Evolutionary conservation across 2,797 vertebrate genomes (phyloP).

Genomic region (Pseudomugil gertrudae): DNA sequence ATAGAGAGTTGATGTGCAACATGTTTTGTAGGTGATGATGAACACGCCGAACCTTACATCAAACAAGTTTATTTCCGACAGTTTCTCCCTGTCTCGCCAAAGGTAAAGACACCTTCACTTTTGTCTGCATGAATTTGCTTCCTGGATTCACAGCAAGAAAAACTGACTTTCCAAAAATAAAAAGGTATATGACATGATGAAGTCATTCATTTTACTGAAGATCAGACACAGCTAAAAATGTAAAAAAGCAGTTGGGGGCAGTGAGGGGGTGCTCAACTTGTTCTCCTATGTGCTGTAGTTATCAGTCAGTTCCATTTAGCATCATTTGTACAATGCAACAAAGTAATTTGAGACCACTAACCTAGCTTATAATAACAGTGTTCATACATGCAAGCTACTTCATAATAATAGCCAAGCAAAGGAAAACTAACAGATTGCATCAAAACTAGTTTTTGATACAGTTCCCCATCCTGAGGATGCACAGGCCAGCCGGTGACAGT

Average conservation of each 20-base stretch:
- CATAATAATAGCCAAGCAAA: no score
- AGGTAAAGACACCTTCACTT: slow-evolving; percentile 74
- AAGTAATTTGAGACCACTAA: no score
- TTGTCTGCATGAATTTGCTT: neutral
- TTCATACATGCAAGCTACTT: no score
- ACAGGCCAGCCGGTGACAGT: neutral
- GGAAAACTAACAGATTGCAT: neutral
- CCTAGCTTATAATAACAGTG: no score
- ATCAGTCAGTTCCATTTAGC: no score
- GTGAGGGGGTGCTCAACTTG: no score
- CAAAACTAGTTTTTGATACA: neutral
- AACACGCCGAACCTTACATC: slow-evolving; percentile 73
- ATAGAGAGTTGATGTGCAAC: neutral
- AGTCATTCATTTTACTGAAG: no score
- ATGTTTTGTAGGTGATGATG: slow-evolving; percentile 78
- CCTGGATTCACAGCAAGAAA: neutral
- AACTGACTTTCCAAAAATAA: neutral
- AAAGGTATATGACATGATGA: neutral
- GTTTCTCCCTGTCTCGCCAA: slow-evolving; percentile 90
- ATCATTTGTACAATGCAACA: no score
- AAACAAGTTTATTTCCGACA: slow-evolving; percentile 89
- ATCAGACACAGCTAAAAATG: no score
- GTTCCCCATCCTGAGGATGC: neutral
- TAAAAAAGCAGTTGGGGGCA: no score
- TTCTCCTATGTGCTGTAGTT: no score